Evolutionary conservation across 2,888 invertebrate species (phyloP).

Genomic region (Aplocera efformata): DNA sequence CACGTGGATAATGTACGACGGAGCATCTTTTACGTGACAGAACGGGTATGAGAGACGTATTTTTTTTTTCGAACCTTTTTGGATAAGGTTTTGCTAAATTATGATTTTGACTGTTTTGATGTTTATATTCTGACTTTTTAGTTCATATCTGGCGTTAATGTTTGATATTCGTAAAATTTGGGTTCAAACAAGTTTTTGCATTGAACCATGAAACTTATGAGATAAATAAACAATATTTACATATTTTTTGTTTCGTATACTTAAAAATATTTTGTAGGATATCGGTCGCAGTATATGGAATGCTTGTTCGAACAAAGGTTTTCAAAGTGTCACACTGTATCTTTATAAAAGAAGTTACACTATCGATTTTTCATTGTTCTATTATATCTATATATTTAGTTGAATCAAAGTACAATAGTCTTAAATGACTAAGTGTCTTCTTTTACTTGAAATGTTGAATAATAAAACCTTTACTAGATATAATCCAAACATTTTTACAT

Average conservation of each 20-base stretch:
- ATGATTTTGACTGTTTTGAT: constrained; percentile 10
- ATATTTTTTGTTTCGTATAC: too few relatives aligned
- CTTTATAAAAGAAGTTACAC: too few relatives aligned
- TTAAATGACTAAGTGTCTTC: too few relatives aligned
- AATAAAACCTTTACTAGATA: too few relatives aligned
- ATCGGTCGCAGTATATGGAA: constrained; percentile 19
- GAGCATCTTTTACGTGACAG: constrained; percentile 13
- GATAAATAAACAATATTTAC: background rate
- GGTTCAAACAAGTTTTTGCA: too few relatives aligned
- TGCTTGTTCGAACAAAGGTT: constrained; percentile 21
- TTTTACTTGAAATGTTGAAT: too few relatives aligned
- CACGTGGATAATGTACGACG: constrained; percentile 47
- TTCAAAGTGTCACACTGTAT: background rate
- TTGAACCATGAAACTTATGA: background rate
- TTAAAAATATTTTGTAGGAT: constrained; percentile 16
- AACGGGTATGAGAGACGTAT: constrained; percentile 49
- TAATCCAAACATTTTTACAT: too few relatives aligned
- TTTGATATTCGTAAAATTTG: background rate
- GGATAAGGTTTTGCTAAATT: constrained; percentile 5
- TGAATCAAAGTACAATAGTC: too few relatives aligned
- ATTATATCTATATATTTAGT: too few relatives aligned
- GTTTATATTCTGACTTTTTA: constrained; percentile 2
- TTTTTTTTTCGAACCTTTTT: constrained; percentile 4
- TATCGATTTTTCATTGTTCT: too few relatives aligned
- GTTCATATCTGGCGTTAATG: background rate